Percentiles rank a stretch among this genome's conserved stretches.
Evolutionary conservation across 92 coral and sea anemone genomes (phyloP).

Genomic region (Heliopora coerulea): DNA sequence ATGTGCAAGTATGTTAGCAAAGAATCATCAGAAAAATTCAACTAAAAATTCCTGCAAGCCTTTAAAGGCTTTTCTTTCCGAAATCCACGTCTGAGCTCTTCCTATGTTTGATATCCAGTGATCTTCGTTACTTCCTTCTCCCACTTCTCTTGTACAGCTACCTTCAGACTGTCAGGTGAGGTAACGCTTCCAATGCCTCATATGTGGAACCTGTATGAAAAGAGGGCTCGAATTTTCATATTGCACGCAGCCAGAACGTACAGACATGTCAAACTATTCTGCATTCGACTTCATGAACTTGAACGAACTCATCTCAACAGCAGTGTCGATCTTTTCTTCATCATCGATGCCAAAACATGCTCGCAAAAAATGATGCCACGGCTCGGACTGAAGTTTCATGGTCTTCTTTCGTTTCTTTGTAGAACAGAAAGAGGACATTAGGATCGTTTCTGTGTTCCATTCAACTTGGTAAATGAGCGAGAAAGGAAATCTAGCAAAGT

Average conservation of each 20-base stretch:
- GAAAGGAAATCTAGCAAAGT: conserved; percentile 34
- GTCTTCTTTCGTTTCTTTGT: conserved; percentile 53
- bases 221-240: no score
- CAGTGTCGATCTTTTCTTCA: not conserved
- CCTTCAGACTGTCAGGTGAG: not conserved
- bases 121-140: not conserved
- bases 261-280: not conserved
- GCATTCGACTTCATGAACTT: conserved; percentile 7
- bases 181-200: not conserved
- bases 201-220: conserved; percentile 1
- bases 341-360: not conserved
- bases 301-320: conserved; percentile 6
- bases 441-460: conserved; percentile 46
- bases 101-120: conserved; percentile 3
- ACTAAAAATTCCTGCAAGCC: not conserved
- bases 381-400: not conserved
- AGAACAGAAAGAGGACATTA: conserved; percentile 48
- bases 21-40: no score
- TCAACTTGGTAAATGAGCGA: conserved; percentile 48
- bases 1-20: no score
- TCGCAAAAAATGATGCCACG: not conserved
- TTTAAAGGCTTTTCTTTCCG: not conserved
- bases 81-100: not conserved
- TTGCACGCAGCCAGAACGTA: not conserved
- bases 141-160: not conserved